These are phyloP conservation scores for Empis stercorea DNA, from an alignment of 2,888 invertebrate species.

Conservation along the genomic window DNA sequence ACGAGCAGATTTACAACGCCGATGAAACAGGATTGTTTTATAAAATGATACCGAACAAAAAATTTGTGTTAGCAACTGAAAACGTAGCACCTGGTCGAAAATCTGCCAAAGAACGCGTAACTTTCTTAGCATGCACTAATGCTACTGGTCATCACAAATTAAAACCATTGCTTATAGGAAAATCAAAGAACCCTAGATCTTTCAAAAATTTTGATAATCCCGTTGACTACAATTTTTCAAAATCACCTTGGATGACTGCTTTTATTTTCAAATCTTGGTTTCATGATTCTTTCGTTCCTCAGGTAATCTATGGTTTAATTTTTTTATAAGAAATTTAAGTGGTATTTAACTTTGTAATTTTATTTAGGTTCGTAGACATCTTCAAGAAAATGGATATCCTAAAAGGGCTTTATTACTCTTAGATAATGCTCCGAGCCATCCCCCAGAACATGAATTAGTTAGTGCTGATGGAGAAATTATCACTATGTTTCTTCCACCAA, in stretches of 20 bases:
- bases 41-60: too few relatives aligned
- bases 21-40: too few relatives aligned
- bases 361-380: conserved; percentile 7
- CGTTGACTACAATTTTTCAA: conserved; percentile 9
- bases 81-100: neutral
- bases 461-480: conserved; percentile 13
- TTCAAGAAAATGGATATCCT: conserved; percentile 12
- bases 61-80: too few relatives aligned
- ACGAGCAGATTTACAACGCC: too few relatives aligned
- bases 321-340: too few relatives aligned
- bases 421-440: conserved; percentile 15
- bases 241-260: conserved; percentile 12
- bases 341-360: too few relatives aligned
- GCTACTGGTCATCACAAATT: conserved; percentile 16
- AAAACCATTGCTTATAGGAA: too few relatives aligned
- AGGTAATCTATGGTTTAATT: conserved; percentile 12
- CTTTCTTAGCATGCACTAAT: conserved; percentile 15
- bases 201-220: conserved; percentile 10
- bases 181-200: too few relatives aligned
- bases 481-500: conserved; percentile 15
- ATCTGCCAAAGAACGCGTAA: conserved; percentile 11
- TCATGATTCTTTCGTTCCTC: conserved; percentile 10
- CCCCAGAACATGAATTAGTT: conserved; percentile 5
- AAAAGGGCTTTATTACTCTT: conserved; percentile 16
- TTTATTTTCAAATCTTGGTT: conserved; percentile 14